Percentiles rank a stretch among this genome's conserved stretches.
Conservation (phyloP, 2,888 invertebrate species). For the Clunio marinus region DNA sequence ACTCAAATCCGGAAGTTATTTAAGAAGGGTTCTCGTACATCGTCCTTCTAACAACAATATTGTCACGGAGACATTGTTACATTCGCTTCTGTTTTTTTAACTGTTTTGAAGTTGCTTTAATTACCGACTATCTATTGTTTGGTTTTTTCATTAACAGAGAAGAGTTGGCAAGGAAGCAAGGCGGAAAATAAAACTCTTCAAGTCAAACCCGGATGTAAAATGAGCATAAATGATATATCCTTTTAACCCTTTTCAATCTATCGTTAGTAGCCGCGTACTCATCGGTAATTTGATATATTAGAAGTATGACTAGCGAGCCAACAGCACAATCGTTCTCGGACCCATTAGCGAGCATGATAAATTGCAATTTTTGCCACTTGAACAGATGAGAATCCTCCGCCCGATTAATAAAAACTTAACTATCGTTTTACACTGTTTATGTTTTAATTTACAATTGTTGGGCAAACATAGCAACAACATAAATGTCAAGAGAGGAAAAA, state of each 20-base stretch:
- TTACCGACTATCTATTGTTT: slow-evolving; percentile 8
- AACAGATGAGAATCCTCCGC: slow-evolving; percentile 17
- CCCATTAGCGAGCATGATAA: slow-evolving; percentile 26
- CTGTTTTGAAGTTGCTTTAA: too few relatives aligned
- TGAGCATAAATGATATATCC: slow-evolving; percentile 3
- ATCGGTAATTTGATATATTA: slow-evolving; percentile 6
- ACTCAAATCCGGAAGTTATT: slow-evolving; percentile 20
- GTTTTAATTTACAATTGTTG: slow-evolving; percentile 22
- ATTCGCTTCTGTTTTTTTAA: too few relatives aligned
- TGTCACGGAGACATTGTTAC: background rate
- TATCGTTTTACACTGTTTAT: slow-evolving; percentile 17
- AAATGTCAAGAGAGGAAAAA: background rate
- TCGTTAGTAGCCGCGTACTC: slow-evolving; percentile 11
- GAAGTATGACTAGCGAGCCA: background rate
- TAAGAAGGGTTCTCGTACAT: background rate
- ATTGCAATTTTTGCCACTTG: slow-evolving; percentile 22
- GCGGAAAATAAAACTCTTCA: background rate
- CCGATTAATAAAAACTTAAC: background rate
- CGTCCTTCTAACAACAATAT: slow-evolving; percentile 1
- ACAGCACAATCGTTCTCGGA: slow-evolving; percentile 10
- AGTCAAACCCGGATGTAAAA: slow-evolving; percentile 24
- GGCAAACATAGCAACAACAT: slow-evolving; percentile 13
- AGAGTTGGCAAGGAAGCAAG: slow-evolving; percentile 4
- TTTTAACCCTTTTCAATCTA: background rate
- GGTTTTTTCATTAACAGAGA: background rate